A percentile compares a stretch with the other conserved stretches of the same genome.
Conservation (phyloP, 2,888 invertebrate genomes). For the Geophilus truncorum region DNA sequence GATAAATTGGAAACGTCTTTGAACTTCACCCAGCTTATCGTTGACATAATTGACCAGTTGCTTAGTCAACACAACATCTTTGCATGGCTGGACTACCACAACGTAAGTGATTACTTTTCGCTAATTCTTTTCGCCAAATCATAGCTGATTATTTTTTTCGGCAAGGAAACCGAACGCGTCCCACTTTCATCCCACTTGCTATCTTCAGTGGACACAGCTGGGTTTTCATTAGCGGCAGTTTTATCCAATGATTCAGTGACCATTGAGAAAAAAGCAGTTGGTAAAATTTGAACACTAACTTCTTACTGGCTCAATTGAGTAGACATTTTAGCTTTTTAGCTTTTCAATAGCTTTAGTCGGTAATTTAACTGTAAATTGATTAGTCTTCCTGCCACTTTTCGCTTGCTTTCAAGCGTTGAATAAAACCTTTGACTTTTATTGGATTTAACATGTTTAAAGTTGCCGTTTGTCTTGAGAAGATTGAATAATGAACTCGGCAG, state of each 20-base stretch:
- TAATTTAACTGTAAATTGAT: background rate
- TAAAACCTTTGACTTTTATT: background rate
- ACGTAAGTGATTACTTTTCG: background rate
- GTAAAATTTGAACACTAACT: background rate
- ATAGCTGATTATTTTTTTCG: background rate
- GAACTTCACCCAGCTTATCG: background rate
- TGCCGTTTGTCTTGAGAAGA: too few species aligned
- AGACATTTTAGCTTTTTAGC: background rate
- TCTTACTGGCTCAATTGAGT: background rate
- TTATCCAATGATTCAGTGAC: background rate
- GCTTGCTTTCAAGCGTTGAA: background rate
- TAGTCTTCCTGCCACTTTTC: background rate
- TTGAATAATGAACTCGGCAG: too few species aligned
- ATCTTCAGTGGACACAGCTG: background rate
- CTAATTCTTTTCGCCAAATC: too few species aligned
- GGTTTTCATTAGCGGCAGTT: background rate
- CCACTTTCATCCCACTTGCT: background rate
- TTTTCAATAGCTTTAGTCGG: too few species aligned
- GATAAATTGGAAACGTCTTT: background rate
- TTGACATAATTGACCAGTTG: slow-evolving; percentile 6
- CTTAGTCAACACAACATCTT: slow-evolving; percentile 8
- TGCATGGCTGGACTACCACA: background rate
- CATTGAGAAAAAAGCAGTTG: slow-evolving; percentile 1
- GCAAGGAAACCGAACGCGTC: background rate
- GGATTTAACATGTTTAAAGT: background rate